Conservation (phyloP, 1,140 invertebrate species). For the Teleogryllus occipitalis region DNA sequence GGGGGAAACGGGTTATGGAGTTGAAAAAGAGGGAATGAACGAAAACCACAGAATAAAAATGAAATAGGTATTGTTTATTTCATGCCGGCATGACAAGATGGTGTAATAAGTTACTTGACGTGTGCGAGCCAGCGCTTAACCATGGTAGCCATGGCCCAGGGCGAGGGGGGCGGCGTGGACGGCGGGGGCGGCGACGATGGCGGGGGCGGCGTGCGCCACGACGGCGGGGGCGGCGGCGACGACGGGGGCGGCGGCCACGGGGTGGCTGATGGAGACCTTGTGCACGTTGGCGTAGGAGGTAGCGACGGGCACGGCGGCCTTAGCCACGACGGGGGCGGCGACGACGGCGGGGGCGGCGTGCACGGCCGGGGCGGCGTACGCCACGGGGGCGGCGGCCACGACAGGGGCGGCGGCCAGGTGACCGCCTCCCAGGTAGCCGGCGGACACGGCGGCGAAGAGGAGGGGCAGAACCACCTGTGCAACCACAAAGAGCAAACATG, state of each 20-base stretch:
- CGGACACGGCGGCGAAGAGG: not conserved
- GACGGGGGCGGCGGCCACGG: conserved; percentile 25
- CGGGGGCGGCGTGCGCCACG: conserved; percentile 33
- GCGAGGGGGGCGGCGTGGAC: not conserved
- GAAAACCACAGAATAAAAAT: too few species aligned
- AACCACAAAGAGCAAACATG: not conserved
- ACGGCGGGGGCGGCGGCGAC: conserved; percentile 31
- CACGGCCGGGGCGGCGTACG: not conserved
- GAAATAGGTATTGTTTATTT: too few species aligned
- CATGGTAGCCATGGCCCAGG: not conserved
- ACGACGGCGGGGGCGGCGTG: conserved; percentile 23
- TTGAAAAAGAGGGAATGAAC: too few species aligned
- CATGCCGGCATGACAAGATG: too few species aligned
- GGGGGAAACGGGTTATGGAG: too few species aligned
- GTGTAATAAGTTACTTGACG: too few species aligned
- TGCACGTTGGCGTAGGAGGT: conserved; percentile 33
- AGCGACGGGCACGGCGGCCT: conserved; percentile 33
- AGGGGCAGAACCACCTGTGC: conserved; percentile 2
- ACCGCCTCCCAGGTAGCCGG: not conserved
- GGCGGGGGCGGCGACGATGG: conserved; percentile 20
- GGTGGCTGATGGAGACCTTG: conserved; percentile 24
- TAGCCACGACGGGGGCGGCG: conserved; percentile 16
- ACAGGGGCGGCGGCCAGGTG: not conserved
- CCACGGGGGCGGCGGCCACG: not conserved
- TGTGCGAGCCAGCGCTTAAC: not conserved